These are phyloP conservation scores for Sebastes diploproa DNA, from an alignment of 2,797 vertebrate species.

Conservation along the genomic window DNA sequence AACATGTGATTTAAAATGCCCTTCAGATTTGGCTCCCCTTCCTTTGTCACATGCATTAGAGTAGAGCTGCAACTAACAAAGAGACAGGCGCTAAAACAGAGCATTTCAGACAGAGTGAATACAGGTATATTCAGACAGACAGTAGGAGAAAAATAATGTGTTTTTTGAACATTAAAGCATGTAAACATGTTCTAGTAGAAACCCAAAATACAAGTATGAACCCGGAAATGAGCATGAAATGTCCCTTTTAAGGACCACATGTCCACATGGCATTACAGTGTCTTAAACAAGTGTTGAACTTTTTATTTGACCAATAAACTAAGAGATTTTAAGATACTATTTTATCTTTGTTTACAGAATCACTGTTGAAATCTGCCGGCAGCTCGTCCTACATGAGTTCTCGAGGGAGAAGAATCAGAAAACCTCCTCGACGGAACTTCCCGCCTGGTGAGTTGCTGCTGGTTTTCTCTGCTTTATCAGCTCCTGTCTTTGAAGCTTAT, in stretches of 20 bases:
- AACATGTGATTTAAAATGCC: too few relatives aligned
- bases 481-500: neutral
- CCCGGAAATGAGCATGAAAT: too few relatives aligned
- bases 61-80: too few relatives aligned
- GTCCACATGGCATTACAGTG: neutral
- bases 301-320: neutral
- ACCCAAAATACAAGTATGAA: neutral
- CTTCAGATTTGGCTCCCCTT: too few relatives aligned
- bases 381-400: conserved; percentile 75
- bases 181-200: neutral
- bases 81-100: neutral
- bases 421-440: conserved; percentile 64
- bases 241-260: too few relatives aligned
- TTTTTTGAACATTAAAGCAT: neutral
- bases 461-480: neutral
- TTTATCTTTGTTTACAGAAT: conserved; percentile 63
- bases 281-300: neutral
- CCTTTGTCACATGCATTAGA: too few relatives aligned
- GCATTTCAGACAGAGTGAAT: neutral
- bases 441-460: conserved; percentile 67
- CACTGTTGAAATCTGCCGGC: conserved; percentile 58
- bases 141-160: too few relatives aligned
- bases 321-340: neutral
- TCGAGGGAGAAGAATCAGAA: conserved; percentile 80
- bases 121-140: too few relatives aligned